These are phyloP conservation scores for Gryllus longicercus DNA, from an alignment of 2,888 invertebrate species.

Conservation along the genomic window DNA sequence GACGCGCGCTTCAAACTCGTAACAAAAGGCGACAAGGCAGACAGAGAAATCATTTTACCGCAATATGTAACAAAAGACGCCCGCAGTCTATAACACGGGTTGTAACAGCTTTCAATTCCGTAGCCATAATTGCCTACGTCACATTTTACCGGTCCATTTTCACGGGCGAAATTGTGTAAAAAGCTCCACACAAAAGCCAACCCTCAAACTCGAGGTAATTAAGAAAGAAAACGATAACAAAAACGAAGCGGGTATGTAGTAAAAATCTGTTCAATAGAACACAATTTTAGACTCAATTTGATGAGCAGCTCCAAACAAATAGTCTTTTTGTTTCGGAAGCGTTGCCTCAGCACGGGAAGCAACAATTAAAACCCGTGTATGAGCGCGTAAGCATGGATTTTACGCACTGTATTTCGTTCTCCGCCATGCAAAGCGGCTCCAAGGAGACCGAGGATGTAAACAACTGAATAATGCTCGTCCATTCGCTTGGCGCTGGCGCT, in stretches of 20 bases:
- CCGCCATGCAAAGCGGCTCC: background rate
- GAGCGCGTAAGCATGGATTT: background rate
- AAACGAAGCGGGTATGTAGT: constrained; percentile 17
- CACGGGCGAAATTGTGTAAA: constrained; percentile 17
- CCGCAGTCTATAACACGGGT: background rate
- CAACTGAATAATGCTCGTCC: constrained; percentile 3
- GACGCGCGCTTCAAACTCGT: background rate
- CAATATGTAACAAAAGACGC: constrained; percentile 6
- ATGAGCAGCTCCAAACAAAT: background rate
- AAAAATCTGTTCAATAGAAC: background rate
- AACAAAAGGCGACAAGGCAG: background rate
- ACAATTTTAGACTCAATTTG: constrained; percentile 10
- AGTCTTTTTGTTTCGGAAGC: constrained; percentile 1
- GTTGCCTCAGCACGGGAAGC: background rate
- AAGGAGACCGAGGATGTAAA: constrained; percentile 10
- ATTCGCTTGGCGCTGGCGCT: background rate
- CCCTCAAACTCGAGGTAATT: constrained; percentile 17
- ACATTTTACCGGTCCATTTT: constrained; percentile 17
- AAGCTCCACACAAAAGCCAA: background rate
- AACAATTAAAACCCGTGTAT: constrained; percentile 2
- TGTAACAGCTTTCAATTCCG: constrained; percentile 1
- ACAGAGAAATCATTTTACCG: background rate
- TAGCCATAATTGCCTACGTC: background rate
- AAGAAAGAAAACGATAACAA: constrained; percentile 1
- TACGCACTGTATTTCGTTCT: background rate